Percentiles rank a stretch among this genome's conserved stretches.
Evolutionary conservation across 2,888 invertebrate species (phyloP).

Genomic region (Deroplatys truncata): DNA sequence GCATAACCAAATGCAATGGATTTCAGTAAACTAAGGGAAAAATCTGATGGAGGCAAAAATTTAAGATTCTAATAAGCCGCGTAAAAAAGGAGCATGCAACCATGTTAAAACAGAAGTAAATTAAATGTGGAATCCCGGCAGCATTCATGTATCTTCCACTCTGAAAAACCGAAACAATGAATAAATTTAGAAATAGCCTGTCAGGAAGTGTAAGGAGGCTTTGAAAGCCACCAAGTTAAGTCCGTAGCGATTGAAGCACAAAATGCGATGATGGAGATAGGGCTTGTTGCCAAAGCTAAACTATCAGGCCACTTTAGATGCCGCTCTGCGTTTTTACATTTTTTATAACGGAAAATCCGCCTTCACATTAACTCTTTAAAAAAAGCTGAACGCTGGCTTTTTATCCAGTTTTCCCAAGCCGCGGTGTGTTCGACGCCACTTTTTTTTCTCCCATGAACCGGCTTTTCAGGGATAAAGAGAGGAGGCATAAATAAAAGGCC

Average conservation of each 20-base stretch:
- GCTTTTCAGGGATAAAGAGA: not conserved
- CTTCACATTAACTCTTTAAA: not conserved
- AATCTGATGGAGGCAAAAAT: too few relatives aligned
- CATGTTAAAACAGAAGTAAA: too few relatives aligned
- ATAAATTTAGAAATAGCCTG: too few relatives aligned
- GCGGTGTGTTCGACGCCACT: not conserved
- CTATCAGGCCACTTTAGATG: not conserved
- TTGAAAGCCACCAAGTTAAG: not conserved
- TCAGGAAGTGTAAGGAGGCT: not conserved
- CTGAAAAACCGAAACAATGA: too few relatives aligned
- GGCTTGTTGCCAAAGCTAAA: not conserved
- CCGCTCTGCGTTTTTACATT: not conserved
- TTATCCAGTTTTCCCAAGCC: not conserved
- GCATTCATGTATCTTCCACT: too few relatives aligned
- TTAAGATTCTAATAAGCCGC: too few relatives aligned
- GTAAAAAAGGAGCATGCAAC: too few relatives aligned
- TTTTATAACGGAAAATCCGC: not conserved
- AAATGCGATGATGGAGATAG: not conserved
- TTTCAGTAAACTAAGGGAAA: too few relatives aligned
- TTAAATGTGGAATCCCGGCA: too few relatives aligned
- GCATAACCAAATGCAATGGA: too few relatives aligned
- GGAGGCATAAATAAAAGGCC: not conserved
- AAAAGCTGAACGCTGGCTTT: not conserved
- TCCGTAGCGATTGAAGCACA: not conserved
- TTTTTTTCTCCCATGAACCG: not conserved